Percentiles rank a stretch among this genome's conserved stretches.
These are phyloP conservation scores for Chironomus tepperi DNA, from an alignment of 1,140 invertebrate genomes.

Conservation along the genomic window DNA sequence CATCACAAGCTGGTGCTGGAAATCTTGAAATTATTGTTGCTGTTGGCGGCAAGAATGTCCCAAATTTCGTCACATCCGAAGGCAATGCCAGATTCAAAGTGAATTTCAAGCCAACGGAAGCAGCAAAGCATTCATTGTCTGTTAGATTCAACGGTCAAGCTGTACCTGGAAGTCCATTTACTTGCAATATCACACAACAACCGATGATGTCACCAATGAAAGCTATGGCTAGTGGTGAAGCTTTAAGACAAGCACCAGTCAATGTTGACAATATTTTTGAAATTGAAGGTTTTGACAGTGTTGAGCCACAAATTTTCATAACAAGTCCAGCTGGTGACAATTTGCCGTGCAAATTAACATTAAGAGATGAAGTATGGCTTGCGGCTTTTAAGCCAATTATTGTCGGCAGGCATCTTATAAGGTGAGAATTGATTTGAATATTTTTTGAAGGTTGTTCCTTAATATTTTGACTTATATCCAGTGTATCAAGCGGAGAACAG, in stretches of 20 bases:
- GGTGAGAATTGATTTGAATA: no score
- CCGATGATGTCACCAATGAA: constrained; percentile 39
- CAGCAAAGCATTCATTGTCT: constrained; percentile 76
- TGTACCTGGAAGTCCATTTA: constrained; percentile 87
- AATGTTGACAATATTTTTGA: constrained; percentile 40
- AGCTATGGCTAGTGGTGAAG: constrained; percentile 47
- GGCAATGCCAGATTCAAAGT: constrained; percentile 93
- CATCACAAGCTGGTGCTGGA: constrained; percentile 69
- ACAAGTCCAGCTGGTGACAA: constrained; percentile 69
- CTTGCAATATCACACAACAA: constrained; percentile 58
- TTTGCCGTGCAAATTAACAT: constrained; percentile 53
- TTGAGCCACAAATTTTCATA: constrained; percentile 59
- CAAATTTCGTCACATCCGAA: constrained; percentile 96
- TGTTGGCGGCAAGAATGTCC: constrained; percentile 94
- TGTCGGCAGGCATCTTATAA: constrained; percentile 75
- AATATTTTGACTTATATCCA: constrained; percentile 28
- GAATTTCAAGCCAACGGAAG: constrained; percentile 93
- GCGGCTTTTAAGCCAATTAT: constrained; percentile 72
- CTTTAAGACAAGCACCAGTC: constrained; percentile 48
- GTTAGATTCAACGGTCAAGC: constrained; percentile 95
- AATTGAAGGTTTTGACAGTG: constrained; percentile 41
- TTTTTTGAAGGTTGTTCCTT: no score
- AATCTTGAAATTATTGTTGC: constrained; percentile 97
- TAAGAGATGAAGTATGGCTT: constrained; percentile 56
- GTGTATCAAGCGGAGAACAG: constrained; percentile 69